These are phyloP conservation scores for Pelmatolapia mariae DNA, from an alignment of 2,113 vertebrate species.

Conservation along the genomic window DNA sequence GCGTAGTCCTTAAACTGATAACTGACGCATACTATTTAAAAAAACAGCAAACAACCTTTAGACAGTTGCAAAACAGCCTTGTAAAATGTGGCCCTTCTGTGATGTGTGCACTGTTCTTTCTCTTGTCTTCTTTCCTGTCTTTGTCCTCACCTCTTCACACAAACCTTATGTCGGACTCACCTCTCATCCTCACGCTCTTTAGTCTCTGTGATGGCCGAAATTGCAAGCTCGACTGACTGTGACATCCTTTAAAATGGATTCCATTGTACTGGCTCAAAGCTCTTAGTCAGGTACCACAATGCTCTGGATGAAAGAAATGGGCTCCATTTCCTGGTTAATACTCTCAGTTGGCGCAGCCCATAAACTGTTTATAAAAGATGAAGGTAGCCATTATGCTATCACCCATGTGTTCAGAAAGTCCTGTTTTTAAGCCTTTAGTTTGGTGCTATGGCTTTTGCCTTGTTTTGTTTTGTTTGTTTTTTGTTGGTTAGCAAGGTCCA, in stretches of 20 bases:
- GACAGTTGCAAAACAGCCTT: not conserved
- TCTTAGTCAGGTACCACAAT: not conserved
- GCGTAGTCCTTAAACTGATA: not conserved
- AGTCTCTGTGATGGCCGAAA: not conserved
- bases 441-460: not conserved
- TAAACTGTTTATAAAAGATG: not conserved
- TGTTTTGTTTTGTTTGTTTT: not conserved
- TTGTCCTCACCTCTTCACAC: not conserved
- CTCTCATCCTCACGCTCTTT: not conserved
- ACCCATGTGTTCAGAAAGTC: not conserved
- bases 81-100: not conserved
- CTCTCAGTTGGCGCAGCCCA: not conserved
- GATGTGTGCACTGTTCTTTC: not conserved
- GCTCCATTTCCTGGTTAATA: not conserved
- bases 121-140: not conserved
- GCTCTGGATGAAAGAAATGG: not conserved
- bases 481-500: not conserved
- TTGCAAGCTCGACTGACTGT: constrained; percentile 29
- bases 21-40: not conserved
- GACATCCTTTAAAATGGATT: constrained; percentile 41
- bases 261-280: not conserved
- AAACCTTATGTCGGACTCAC: not conserved
- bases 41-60: not conserved
- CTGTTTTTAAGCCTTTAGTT: not conserved
- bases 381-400: not conserved